A percentile compares a stretch with the other conserved stretches of the same genome.
These are phyloP conservation scores for Lepidochitona cinerea DNA, from an alignment of 2,888 invertebrate species.

Conservation along the genomic window DNA sequence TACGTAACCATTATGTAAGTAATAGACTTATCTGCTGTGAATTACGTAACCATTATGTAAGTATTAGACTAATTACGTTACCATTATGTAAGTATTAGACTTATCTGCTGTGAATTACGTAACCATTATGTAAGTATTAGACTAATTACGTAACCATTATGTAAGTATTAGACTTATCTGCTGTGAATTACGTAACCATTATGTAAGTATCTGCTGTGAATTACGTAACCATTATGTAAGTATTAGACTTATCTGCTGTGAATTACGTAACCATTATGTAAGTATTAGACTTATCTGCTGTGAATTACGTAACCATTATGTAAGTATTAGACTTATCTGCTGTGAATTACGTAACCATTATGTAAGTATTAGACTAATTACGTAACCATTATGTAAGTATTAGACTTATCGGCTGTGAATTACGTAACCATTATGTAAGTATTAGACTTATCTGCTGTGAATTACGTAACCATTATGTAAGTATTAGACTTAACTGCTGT, in stretches of 20 bases:
- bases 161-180: too few species aligned
- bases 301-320: neutral
- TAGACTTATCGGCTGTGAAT: neutral
- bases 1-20: neutral
- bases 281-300: slow-evolving; percentile 80
- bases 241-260: too few species aligned
- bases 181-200: neutral
- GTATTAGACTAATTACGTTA: neutral
- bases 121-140: neutral
- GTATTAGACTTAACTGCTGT: too few species aligned
- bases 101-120: neutral
- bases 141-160: neutral
- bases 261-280: neutral
- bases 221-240: neutral
- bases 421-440: neutral
- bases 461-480: too few species aligned
- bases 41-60: neutral
- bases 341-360: neutral
- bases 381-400: slow-evolving; percentile 88
- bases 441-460: neutral
- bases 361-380: slow-evolving; percentile 80
- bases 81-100: neutral
- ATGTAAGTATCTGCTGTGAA: neutral
- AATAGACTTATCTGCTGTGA: neutral
- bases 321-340: too few species aligned